These are phyloP conservation scores for Maniola jurtina DNA, from an alignment of 1,140 invertebrate genomes.

Conservation along the genomic window DNA sequence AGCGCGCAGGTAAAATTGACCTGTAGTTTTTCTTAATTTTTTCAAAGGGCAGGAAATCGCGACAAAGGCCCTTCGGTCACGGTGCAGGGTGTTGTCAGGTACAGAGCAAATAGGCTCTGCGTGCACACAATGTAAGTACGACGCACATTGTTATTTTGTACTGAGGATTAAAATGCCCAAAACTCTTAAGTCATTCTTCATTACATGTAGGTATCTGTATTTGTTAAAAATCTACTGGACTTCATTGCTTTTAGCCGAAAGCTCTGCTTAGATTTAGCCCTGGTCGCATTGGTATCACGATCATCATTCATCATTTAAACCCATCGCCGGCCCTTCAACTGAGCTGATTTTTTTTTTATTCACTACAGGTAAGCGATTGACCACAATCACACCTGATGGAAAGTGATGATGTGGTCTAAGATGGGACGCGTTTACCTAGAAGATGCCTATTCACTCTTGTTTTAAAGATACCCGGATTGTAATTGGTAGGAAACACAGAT, in stretches of 20 bases:
- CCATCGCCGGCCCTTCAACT: no score
- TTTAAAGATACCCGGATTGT: no score
- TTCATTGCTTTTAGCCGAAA: neutral
- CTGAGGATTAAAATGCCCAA: conserved; percentile 14
- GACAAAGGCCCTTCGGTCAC: conserved; percentile 51
- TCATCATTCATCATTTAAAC: no score
- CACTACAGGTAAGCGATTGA: no score
- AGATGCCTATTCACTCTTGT: no score
- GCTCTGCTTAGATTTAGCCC: no score
- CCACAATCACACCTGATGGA: no score
- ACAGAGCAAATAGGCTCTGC: conserved; percentile 27
- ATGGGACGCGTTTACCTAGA: no score
- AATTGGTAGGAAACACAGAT: no score
- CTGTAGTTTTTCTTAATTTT: conserved; percentile 47
- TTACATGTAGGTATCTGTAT: neutral
- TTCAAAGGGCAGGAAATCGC: conserved; percentile 53
- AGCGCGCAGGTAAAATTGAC: conserved; percentile 55
- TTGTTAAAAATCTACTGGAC: neutral
- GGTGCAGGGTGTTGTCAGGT: conserved; percentile 27
- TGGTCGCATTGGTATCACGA: no score
- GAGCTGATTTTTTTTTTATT: no score
- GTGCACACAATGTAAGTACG: neutral
- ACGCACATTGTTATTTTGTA: conserved; percentile 17
- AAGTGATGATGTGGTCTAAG: no score
- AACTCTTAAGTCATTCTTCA: neutral